Evolutionary conservation across 2,113 vertebrate species (phyloP).

Genomic region (Balaeniceps rex): DNA sequence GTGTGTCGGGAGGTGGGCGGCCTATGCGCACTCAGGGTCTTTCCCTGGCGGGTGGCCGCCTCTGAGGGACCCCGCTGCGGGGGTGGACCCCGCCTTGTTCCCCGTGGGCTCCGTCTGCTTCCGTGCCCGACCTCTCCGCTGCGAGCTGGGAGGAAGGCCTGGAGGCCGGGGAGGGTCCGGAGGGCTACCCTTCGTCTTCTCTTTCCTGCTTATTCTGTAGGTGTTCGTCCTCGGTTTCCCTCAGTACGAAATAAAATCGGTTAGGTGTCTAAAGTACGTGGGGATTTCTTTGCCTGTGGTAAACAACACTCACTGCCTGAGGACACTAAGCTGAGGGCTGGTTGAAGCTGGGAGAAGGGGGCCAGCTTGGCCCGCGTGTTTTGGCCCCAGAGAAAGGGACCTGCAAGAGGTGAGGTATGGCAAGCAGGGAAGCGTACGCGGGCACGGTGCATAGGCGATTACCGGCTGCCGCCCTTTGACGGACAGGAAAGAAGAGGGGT

Average conservation of each 20-base stretch:
- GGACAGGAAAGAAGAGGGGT: background rate
- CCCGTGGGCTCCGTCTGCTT: background rate
- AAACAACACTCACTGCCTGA: fast-evolving
- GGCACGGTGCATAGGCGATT: background rate
- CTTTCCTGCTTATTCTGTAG: background rate
- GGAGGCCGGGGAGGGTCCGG: background rate
- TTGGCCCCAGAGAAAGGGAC: background rate
- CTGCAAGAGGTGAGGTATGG: background rate
- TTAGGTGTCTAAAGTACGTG: background rate
- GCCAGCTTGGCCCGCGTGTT: too few species aligned
- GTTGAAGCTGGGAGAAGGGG: background rate
- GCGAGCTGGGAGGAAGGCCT: background rate
- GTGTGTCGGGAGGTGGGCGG: too few species aligned
- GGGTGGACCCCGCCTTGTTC: background rate
- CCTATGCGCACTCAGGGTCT: background rate
- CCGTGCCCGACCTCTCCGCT: background rate
- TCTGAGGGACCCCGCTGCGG: background rate
- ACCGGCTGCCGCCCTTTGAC: background rate
- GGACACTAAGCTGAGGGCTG: background rate
- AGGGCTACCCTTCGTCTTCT: background rate
- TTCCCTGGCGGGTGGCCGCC: background rate
- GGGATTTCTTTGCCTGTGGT: background rate
- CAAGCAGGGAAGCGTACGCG: background rate
- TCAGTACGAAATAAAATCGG: background rate
- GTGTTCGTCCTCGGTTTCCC: background rate